Conservation (phyloP, 2,113 vertebrate genomes). For the Phycodurus eques region DNA sequence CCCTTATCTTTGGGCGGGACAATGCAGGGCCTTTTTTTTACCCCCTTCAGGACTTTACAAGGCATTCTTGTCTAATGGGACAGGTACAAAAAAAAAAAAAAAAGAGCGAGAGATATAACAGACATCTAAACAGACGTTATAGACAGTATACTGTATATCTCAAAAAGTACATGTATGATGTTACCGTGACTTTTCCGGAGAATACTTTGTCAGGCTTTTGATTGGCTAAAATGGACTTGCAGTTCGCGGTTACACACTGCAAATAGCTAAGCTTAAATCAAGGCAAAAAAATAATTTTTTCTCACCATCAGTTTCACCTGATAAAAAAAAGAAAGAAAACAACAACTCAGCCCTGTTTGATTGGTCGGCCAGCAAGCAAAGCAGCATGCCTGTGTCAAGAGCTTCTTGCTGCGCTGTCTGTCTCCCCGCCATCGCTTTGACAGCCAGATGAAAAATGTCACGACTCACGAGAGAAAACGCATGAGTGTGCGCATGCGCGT, state of each 20-base stretch:
- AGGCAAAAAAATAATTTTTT: background rate
- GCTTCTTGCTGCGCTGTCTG: constrained; percentile 53
- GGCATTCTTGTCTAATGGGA: constrained; percentile 52
- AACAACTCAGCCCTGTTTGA: background rate
- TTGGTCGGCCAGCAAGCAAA: constrained; percentile 53
- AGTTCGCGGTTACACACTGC: no score
- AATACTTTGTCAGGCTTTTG: no score
- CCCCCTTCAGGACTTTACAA: constrained; percentile 54
- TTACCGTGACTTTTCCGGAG: no score
- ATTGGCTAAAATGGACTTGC: no score
- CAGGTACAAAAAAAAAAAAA: constrained; percentile 38
- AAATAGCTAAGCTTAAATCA: no score
- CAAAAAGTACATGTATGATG: no score
- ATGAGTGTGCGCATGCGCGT: constrained; percentile 3
- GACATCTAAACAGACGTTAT: constrained; percentile 40
- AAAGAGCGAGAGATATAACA: constrained; percentile 30
- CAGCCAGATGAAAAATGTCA: constrained; percentile 71
- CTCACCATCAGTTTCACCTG: background rate
- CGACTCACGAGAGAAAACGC: constrained; percentile 48
- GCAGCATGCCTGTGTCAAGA: constrained; percentile 64
- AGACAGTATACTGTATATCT: no score
- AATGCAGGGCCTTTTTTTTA: constrained; percentile 64
- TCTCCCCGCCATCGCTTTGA: constrained; percentile 62
- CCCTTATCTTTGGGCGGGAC: constrained; percentile 67
- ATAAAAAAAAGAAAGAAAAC: background rate